Percentiles rank a stretch among this genome's conserved stretches.
Evolutionary conservation across 2,888 invertebrate genomes (phyloP).

Genomic region (Cheilosia vulpina): DNA sequence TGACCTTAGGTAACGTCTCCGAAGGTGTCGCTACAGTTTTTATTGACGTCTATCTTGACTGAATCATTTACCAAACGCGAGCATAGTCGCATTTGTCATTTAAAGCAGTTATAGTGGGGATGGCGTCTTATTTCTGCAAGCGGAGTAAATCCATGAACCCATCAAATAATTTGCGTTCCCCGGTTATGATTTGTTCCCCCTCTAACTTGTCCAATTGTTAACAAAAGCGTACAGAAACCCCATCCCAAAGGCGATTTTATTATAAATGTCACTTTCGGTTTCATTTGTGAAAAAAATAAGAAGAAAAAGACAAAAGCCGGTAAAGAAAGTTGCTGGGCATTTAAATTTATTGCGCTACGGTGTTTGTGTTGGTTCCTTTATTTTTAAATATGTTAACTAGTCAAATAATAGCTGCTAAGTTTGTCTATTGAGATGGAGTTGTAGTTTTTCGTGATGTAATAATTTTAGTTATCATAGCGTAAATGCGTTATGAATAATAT

Average conservation of each 20-base stretch:
- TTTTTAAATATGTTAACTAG: slow-evolving; percentile 1
- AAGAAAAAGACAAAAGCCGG: background rate
- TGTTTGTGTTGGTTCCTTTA: background rate
- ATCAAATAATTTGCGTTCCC: background rate
- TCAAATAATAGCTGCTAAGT: background rate
- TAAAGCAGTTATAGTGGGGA: too few species aligned
- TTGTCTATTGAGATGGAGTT: too few species aligned
- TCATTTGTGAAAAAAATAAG: background rate
- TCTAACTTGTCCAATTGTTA: background rate
- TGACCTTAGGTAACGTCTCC: slow-evolving; percentile 25
- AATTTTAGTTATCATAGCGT: too few species aligned
- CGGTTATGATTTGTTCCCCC: background rate
- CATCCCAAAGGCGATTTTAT: background rate
- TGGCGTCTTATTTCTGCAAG: background rate
- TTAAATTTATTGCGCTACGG: slow-evolving; percentile 1
- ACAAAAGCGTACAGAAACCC: background rate
- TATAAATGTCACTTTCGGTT: slow-evolving; percentile 5
- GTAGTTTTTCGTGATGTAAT: too few species aligned
- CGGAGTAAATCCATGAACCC: too few species aligned
- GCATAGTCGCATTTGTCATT: too few species aligned
- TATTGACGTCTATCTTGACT: too few species aligned
- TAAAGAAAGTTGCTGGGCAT: slow-evolving; percentile 17
- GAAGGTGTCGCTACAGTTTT: slow-evolving; percentile 9
- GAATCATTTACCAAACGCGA: too few species aligned
- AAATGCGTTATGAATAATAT: too few species aligned